Percentiles rank a stretch among this genome's conserved stretches.
Conservation (phyloP, 2,888 invertebrate genomes). For the Nomada fabriciana region DNA sequence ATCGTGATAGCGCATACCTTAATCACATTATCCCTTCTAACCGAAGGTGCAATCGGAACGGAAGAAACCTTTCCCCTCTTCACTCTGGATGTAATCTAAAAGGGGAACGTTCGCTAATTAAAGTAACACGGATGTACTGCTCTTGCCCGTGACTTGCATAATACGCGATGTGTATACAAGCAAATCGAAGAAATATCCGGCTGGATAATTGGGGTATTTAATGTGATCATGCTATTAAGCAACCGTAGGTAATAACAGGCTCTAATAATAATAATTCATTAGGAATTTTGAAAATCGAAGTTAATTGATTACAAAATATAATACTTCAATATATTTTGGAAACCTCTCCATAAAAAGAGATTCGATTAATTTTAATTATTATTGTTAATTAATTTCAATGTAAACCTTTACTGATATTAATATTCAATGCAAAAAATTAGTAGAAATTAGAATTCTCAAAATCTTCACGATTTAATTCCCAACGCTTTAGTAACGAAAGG, state of each 20-base stretch:
- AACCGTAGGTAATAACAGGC: background rate
- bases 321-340: too few species aligned
- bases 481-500: too few species aligned
- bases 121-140: conserved; percentile 58
- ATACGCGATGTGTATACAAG: conserved; percentile 34
- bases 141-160: conserved; percentile 41
- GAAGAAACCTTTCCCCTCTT: background rate
- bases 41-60: conserved; percentile 41
- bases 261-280: too few species aligned
- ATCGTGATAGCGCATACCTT: conserved; percentile 73
- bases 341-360: too few species aligned
- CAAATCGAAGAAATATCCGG: conserved; percentile 17
- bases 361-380: too few species aligned
- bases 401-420: too few species aligned
- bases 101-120: conserved; percentile 70
- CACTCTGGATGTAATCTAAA: conserved; percentile 66
- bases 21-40: conserved; percentile 69
- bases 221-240: background rate
- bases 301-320: too few species aligned
- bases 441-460: too few species aligned
- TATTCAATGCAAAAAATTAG: too few species aligned
- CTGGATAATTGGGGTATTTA: conserved; percentile 34
- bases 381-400: too few species aligned
- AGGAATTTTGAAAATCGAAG: too few species aligned
- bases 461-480: too few species aligned